phyloP scores from a whole-genome alignment of 1,140 invertebrate species.

The Lucilia cuprina region DNA sequence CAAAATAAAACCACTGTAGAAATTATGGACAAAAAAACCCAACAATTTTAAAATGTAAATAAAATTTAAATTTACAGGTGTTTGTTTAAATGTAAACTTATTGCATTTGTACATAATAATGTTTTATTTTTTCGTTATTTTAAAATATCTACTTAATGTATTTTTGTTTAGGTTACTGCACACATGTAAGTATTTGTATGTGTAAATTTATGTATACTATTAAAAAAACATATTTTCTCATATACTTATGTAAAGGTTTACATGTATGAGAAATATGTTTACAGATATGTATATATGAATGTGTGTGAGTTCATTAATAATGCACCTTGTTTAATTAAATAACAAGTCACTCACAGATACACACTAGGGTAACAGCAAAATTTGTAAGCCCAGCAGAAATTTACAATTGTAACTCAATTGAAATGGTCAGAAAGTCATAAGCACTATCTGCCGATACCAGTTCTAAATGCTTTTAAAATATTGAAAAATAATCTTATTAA shows the following conservation, averaged over 20 bases:
- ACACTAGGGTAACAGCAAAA: background rate
- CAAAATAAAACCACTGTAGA: background rate
- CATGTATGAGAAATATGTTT: no score
- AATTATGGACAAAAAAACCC: background rate
- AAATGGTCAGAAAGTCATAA: no score
- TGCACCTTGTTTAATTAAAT: conserved; percentile 5
- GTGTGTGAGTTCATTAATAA: conserved; percentile 1
- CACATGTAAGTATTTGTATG: no score
- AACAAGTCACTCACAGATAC: background rate
- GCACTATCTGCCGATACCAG: no score
- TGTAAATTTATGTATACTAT: background rate
- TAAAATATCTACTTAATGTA: background rate
- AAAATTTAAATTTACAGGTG: background rate
- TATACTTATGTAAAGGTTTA: background rate
- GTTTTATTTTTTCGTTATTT: background rate
- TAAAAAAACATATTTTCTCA: background rate
- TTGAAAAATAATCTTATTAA: no score
- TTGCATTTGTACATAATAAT: background rate
- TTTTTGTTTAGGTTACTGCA: background rate
- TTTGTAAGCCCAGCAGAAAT: background rate
- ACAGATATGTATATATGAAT: background rate
- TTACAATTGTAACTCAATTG: no score
- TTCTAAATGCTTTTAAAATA: no score
- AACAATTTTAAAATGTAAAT: background rate
- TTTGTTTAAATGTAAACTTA: background rate